Evolutionary conservation across 2,113 vertebrate species (phyloP).

Genomic region (pig (Sus scrofa)): DNA sequence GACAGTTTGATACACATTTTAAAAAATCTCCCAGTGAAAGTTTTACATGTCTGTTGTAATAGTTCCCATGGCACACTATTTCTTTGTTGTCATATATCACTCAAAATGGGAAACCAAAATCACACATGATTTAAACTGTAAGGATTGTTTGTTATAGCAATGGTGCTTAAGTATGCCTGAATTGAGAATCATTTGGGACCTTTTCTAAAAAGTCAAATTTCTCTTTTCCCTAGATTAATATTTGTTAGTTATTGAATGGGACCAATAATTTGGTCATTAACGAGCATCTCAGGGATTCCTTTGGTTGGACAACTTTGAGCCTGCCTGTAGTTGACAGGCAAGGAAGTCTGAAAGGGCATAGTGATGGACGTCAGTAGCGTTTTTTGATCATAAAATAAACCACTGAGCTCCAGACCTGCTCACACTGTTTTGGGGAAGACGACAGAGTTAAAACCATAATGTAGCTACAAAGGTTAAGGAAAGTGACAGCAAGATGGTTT

Average conservation of each 20-base stretch:
- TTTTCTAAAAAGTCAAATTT: neutral
- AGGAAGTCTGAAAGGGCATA: neutral
- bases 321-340: neutral
- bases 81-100: slow-evolving; percentile 46
- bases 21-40: neutral
- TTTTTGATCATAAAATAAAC: neutral
- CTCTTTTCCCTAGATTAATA: neutral
- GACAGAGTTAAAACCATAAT: neutral
- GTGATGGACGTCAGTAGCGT: neutral
- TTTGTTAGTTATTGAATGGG: neutral
- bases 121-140: neutral
- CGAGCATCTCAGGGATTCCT: neutral
- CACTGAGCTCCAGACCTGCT: neutral
- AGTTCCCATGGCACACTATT: slow-evolving; percentile 4
- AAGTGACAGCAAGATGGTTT: neutral
- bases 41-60: slow-evolving; percentile 9
- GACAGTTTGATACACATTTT: slow-evolving; percentile 45
- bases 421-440: neutral
- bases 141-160: neutral
- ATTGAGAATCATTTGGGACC: slow-evolving; percentile 1
- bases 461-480: neutral
- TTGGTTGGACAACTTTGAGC: neutral
- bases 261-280: neutral
- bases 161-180: neutral
- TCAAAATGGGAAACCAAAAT: slow-evolving; percentile 65